Evolutionary conservation across 2,113 vertebrate genomes (phyloP).

Genomic region (Corvus cornix): DNA sequence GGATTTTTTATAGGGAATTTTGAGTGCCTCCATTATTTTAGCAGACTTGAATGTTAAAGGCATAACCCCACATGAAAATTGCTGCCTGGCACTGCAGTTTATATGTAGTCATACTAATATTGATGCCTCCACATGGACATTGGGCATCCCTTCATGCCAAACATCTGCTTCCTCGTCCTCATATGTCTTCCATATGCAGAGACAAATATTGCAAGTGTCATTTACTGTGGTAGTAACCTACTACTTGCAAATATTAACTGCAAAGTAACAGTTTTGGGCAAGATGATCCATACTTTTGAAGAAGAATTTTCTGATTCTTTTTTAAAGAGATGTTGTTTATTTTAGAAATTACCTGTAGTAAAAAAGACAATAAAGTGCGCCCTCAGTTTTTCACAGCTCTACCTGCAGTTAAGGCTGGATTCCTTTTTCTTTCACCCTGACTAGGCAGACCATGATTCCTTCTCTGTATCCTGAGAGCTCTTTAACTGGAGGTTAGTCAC

Average conservation of each 20-base stretch:
- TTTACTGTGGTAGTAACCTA: neutral
- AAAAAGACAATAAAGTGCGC: neutral
- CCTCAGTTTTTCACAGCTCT: neutral
- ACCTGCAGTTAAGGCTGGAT: neutral
- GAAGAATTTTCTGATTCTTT: neutral
- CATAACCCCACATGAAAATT: neutral
- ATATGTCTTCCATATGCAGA: neutral
- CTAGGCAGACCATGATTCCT: neutral
- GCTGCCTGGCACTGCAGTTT: neutral
- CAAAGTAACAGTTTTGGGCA: neutral
- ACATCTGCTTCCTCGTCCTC: neutral
- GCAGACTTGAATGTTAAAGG: neutral
- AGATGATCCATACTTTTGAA: neutral
- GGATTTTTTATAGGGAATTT: neutral
- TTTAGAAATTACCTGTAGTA: neutral
- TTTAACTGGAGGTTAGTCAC: neutral
- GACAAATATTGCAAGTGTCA: neutral
- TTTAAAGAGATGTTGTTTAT: neutral
- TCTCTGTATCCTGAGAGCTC: neutral
- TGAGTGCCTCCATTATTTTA: neutral
- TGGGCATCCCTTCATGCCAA: neutral
- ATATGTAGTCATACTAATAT: neutral
- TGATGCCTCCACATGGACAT: neutral
- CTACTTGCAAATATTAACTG: neutral
- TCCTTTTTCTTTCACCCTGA: neutral